Evolutionary conservation across 2,888 invertebrate species (phyloP), one percentile per base, ranked within the genome.

Genomic region (Drosophila antonietae): DNA sequence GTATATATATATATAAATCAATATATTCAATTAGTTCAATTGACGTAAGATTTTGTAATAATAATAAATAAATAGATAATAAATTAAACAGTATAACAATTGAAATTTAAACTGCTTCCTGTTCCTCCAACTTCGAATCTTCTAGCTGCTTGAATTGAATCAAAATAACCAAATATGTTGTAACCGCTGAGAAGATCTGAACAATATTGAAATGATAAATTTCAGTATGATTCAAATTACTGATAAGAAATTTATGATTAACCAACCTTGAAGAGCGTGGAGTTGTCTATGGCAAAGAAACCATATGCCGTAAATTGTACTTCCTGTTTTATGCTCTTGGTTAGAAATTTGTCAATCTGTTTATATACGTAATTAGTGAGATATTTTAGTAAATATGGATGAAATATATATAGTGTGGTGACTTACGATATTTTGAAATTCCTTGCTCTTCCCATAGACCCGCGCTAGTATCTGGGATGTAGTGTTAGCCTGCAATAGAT

Each of bases 131-230:
- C 67, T 91, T 92, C 0, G 92, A 91, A 47, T 92, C 92, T 69
- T 93, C 92, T 39, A 93, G 78, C 69, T 93, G 92, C 37, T 93
- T 93, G 41, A 93, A 93, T 75, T 93, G 93, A 69, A 93, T 92
- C 37, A 93, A 81, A 57, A 93, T 93, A 2, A 93, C 92, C 65
- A 93, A 81, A 71, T 93, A 93, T 0, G 93, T 93, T 51, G 93
- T 92, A 0, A 92, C 92, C 3, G 93, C 93, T 15, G 92, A 92
- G 66, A 92, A 91, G 15, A 93, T 92, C 93, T 93, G 60, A 28
- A 56, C 52, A 37, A 43, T 20, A 5, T 8, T n/a, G 18, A 28
- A 28, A 28, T 14, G n/a, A 23, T 3, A 12, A 33, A 23, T 14
- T 23, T 20, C 35, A 55, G 35, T 33, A 15, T 33, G 18, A 10